phyloP scores from a whole-genome alignment of 2,888 invertebrate species.

The Tenthredo amoena region DNA sequence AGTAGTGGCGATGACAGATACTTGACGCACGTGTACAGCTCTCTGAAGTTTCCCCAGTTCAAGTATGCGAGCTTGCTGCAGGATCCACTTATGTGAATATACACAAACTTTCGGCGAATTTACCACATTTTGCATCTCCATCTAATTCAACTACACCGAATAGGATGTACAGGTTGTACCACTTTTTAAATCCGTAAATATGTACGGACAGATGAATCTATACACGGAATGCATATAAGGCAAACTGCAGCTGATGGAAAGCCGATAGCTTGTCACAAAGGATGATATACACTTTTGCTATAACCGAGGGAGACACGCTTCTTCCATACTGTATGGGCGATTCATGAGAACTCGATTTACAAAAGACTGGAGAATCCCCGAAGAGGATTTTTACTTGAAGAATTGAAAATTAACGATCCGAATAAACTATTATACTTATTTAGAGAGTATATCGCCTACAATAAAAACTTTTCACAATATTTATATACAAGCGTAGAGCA shows the following conservation, averaged over 20 bases:
- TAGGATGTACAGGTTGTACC: background rate
- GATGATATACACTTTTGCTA: constrained; percentile 5
- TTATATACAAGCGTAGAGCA: background rate
- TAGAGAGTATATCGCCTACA: background rate
- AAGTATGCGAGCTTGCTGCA: background rate
- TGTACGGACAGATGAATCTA: background rate
- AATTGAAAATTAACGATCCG: background rate
- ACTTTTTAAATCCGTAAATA: background rate
- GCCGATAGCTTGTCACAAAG: constrained; percentile 22
- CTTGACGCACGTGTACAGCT: constrained; percentile 5
- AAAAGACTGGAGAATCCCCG: background rate
- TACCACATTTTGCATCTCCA: background rate
- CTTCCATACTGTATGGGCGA: background rate
- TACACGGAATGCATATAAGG: background rate
- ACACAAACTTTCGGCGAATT: background rate
- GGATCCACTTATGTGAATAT: background rate
- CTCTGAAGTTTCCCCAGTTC: constrained; percentile 16
- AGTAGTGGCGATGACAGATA: constrained; percentile 33
- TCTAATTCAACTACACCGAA: background rate
- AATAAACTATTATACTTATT: background rate
- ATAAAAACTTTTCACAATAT: background rate
- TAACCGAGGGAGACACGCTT: background rate
- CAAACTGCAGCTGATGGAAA: constrained; percentile 38
- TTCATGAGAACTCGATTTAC: background rate
- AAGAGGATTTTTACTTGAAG: background rate